These are phyloP conservation scores for Acanthiza pusilla DNA, from an alignment of 2,797 vertebrate genomes.

Conservation along the genomic window DNA sequence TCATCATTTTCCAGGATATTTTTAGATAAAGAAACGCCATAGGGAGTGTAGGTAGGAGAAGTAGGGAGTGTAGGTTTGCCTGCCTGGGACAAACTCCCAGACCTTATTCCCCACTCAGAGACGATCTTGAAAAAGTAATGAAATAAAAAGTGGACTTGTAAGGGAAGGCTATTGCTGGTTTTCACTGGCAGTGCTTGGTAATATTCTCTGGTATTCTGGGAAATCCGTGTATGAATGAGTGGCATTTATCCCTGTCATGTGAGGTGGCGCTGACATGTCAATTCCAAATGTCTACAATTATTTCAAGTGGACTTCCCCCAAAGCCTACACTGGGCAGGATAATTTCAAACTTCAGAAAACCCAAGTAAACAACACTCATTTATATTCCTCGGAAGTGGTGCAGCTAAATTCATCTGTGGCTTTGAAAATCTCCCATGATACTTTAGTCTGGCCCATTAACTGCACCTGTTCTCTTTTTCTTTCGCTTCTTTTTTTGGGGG, in stretches of 20 bases:
- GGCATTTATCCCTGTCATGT: neutral
- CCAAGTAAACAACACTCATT: neutral
- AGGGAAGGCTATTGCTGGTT: neutral
- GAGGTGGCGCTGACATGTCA: neutral
- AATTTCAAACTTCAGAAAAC: constrained; percentile 1
- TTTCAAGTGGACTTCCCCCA: neutral
- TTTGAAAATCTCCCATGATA: neutral
- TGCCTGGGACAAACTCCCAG: neutral
- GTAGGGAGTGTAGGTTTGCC: too few relatives aligned
- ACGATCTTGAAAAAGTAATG: constrained; percentile 23
- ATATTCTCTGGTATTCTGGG: neutral
- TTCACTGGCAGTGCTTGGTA: neutral
- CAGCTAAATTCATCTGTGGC: neutral
- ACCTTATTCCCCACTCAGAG: neutral
- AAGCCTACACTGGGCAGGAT: neutral
- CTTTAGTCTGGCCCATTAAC: neutral
- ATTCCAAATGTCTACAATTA: neutral
- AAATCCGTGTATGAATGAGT: neutral
- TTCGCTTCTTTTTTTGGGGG: neutral
- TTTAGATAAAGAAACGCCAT: constrained; percentile 3
- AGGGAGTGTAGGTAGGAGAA: neutral
- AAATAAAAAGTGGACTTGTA: neutral
- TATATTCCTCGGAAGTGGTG: neutral
- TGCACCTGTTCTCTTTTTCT: neutral
- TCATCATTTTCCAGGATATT: neutral